Evolutionary conservation across 2,113 vertebrate genomes (phyloP).

Genomic region (Atherinomorus stipes): DNA sequence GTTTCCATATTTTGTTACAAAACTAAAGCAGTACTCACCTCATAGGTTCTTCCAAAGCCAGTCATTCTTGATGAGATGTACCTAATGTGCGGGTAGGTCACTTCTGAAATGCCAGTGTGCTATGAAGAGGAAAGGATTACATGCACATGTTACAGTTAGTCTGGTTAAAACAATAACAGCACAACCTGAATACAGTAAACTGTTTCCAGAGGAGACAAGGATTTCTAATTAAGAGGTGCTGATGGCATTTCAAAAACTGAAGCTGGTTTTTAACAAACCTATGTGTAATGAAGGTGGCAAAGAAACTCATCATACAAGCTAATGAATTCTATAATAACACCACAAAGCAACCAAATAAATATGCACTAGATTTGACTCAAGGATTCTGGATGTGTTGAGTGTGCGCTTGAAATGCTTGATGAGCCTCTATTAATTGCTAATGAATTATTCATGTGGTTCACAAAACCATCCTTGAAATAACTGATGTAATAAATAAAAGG

Average conservation of each 20-base stretch:
- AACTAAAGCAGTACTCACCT: constrained; percentile 83
- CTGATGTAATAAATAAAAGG: constrained; percentile 66
- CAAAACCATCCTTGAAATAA: constrained; percentile 75
- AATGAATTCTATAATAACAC: constrained; percentile 12
- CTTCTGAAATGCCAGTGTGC: constrained; percentile 86
- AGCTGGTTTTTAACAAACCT: not conserved
- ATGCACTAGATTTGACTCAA: constrained; percentile 30
- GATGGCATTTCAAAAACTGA: not conserved
- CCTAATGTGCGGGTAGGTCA: constrained; percentile 97
- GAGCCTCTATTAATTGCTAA: constrained; percentile 68
- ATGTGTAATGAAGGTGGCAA: constrained; percentile 26
- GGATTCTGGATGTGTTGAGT: constrained; percentile 58
- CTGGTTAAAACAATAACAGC: constrained; percentile 1
- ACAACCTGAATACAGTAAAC: not conserved
- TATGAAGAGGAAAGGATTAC: constrained; percentile 39
- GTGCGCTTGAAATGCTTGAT: constrained; percentile 68
- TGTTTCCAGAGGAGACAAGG: not conserved
- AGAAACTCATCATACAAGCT: constrained; percentile 16
- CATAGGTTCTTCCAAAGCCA: constrained; percentile 93
- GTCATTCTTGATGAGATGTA: constrained; percentile 99
- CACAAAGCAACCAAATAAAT: constrained; percentile 19
- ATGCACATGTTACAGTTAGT: constrained; percentile 19
- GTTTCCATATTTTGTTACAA: not conserved
- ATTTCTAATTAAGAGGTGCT: not conserved
- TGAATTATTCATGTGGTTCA: constrained; percentile 76